Evolutionary conservation across 2,113 vertebrate genomes (phyloP), one percentile per base, ranked within the genome.

Genomic region (Oncorhynchus nerka): DNA sequence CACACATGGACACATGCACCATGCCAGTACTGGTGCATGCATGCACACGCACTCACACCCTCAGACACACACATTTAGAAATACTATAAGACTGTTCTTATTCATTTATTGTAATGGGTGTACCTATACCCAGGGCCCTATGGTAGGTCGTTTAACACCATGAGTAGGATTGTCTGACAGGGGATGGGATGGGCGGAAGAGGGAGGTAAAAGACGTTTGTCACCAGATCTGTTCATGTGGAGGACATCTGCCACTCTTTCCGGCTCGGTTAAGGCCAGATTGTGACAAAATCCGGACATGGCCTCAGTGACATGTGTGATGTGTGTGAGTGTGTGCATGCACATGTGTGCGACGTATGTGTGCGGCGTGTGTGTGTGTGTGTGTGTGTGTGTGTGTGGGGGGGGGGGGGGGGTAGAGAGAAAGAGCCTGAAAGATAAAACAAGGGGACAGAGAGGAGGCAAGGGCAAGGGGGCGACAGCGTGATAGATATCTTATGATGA

Each of bases 181-280:
- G 32, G 30, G 26, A 51, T 61, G 19, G 62, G 32, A 45, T 45
- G 9, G 39, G 39, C 9, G 8, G 39, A 45, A 68, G 6, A 9
- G 59, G 30, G 45, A 45, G 39, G 9, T 45, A 28, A 74, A 57
- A 16, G 11, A 30, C 34, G 65, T 68, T 64, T 73, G 70, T 78
- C 59, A 57, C 57, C 75, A 76, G 70, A 24, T 66, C 75, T 67
- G 68, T 45, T 71, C 72, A 62, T 13, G 64, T 72, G 68, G 79
- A 71, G 79, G 79, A 80, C 83, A 82, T 82, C 75, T 80, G 80
- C 73, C 69, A 11, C 61, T 62, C 64, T 69, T 77, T 79, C 75
- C 62, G 72, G 77, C 69, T 73, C 68, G 61, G 49, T 73, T 74
- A 71, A 79, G 69, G 68, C 51, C 32, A 30, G 24, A 70, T 49